Evolutionary conservation across 2,888 invertebrate genomes (phyloP), one percentile per base, ranked within the genome.

Genomic region (Hirtodrosophila confusa): DNA sequence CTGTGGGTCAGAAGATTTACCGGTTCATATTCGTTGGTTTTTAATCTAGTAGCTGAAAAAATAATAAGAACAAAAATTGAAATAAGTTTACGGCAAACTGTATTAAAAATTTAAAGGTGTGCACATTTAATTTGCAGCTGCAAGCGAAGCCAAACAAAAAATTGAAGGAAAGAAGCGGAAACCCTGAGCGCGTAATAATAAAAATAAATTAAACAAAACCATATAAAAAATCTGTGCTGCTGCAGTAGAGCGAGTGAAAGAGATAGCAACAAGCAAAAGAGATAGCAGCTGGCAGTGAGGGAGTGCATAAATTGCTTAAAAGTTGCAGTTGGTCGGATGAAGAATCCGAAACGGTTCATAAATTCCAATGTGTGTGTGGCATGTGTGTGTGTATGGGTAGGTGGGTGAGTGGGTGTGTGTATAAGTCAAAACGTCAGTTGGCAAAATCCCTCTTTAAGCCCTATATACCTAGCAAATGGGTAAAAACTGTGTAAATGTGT

Each of bases 191-290:
- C 36, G 65, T 55, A 44, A 67, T 75, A 72, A 84, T 85, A 63
- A 86, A 80, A 86, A 83, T 86, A 83, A 79, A 78, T 75, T 69
- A 50, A 75, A 65, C 60, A 78, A 66, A 82, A 67, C 17, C 37
- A 27, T 35, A 51, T 23, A 23, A 54, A 60, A 67, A 56, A 78
- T 29, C 33, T 40, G 24, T 7, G 23, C 11, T 7, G 23, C 11
- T 11, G 27, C 6, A 0, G 17, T 9, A 35, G 45, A 29, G 17
- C 39, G 50, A 41, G 9, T 27, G 37, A 61, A 61, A 45, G 55
- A 55, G 27, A 61, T 29, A 44, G 17, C 17, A 17, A 17, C 8
- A 8, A 9, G 23, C 29, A 31, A 54, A 57, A 64, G 11, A 31
- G 29, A 3, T 27, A 27, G 27, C 6, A 2, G 27, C 8, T 8